Evolutionary conservation across 2,888 invertebrate genomes (phyloP), one percentile per base, ranked within the genome.

Genomic region (Phyto melanocephala): DNA sequence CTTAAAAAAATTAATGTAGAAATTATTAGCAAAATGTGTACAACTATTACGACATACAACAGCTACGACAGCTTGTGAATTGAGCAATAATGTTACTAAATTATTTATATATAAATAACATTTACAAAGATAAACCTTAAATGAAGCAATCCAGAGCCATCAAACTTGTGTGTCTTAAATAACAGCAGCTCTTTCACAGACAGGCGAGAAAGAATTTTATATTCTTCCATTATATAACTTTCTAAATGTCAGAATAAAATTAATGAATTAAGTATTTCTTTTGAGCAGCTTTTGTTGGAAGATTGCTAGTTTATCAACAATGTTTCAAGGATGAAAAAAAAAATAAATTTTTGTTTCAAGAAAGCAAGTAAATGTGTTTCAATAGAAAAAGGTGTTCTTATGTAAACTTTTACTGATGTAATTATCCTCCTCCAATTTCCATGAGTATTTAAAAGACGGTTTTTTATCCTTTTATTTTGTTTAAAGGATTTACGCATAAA

Each of bases 261-360:
- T 58, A 47, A 68, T 54, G 54, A 54, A 68, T 68, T 54, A 62
- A 62, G n/a, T n/a, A n/a, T n/a, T 62, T n/a, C 52, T 54, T 15
- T 54, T n/a, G 52, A 35, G 24, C 35, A 58, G 35, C 15, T 15
- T 47, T 56, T 71, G 35, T 22, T 15, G 13, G 35, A n/a, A n/a
- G n/a, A n/a, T n/a, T 4, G 40, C 28, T 28, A 37, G 37, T 72
- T 72, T 62, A 52, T 72, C 50, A 62, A 72, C 15, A n/a, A n/a
- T n/a, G 42, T 60, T 47, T 47, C 47, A 47, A 47, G 15, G 37
- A 24, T 47, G 58, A 71, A 35, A 72, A 37, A 7, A 40, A 17
- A 58, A n/a, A n/a, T n/a, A n/a, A n/a, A n/a, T n/a, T 37, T 37
- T 58, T 2, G 17, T 20, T 11, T 28, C n/a, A 15, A 28, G 8